Evolutionary conservation across 2,888 invertebrate species (phyloP).

Genomic region (Uloborus plumipes): DNA sequence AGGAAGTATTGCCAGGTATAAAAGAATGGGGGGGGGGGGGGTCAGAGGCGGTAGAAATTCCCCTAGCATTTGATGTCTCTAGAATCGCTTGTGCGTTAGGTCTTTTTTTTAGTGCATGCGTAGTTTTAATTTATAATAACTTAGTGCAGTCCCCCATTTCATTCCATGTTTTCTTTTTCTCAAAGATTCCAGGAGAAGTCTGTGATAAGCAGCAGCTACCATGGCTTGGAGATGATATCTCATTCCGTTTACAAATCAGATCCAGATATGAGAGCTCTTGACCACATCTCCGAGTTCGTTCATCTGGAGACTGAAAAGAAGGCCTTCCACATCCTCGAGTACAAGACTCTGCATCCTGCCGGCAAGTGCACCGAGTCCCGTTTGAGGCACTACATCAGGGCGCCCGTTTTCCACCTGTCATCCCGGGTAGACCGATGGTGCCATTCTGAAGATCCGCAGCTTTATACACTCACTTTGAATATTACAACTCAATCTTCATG

Average conservation of each 20-base stretch:
- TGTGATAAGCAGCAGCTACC: slow-evolving; percentile 30
- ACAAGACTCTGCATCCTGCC: neutral
- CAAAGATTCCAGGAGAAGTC: slow-evolving; percentile 47
- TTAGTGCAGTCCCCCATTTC: too few relatives aligned
- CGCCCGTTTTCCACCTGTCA: slow-evolving; percentile 23
- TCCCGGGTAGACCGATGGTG: slow-evolving; percentile 20
- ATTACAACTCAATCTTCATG: slow-evolving; percentile 29
- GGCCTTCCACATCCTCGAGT: slow-evolving; percentile 20
- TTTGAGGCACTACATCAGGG: slow-evolving; percentile 22
- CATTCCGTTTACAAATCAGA: slow-evolving; percentile 15
- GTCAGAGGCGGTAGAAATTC: too few relatives aligned
- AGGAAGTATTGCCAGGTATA: too few relatives aligned
- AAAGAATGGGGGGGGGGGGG: too few relatives aligned
- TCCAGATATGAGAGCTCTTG: neutral
- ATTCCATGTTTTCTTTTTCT: neutral
- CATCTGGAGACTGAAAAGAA: slow-evolving; percentile 16
- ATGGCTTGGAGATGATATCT: slow-evolving; percentile 24
- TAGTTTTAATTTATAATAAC: too few relatives aligned
- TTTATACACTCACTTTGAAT: slow-evolving; percentile 25
- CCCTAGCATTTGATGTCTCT: too few relatives aligned
- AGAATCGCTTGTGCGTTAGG: too few relatives aligned
- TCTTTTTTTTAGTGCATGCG: too few relatives aligned
- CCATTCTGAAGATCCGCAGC: slow-evolving; percentile 3
- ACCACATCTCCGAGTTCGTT: slow-evolving; percentile 26
- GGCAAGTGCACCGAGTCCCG: neutral